A percentile compares a stretch with the other conserved stretches of the same genome.
Evolutionary conservation across 2,888 invertebrate genomes (phyloP).

Genomic region (Brachyptera putata): DNA sequence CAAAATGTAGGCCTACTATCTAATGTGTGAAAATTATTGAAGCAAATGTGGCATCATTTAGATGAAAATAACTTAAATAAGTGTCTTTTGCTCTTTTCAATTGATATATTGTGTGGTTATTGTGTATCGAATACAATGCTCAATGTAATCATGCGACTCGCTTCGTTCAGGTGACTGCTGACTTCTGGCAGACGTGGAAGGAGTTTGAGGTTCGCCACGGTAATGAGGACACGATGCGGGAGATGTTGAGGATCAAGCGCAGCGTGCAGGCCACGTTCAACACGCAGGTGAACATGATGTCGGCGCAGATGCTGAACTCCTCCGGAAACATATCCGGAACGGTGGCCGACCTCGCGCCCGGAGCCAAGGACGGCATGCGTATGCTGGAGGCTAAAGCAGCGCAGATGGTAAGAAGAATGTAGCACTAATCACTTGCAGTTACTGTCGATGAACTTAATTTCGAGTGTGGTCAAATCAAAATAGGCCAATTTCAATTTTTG

Average conservation of each 20-base stretch:
- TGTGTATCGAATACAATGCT: no score
- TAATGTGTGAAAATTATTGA: no score
- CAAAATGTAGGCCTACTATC: no score
- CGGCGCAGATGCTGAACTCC: slow-evolving; percentile 91
- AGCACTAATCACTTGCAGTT: no score
- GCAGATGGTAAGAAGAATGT: slow-evolving; percentile 56
- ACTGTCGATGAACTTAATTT: no score
- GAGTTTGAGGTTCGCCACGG: slow-evolving; percentile 99
- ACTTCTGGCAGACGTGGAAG: slow-evolving; percentile 99
- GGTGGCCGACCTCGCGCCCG: slow-evolving; percentile 67
- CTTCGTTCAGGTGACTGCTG: slow-evolving; percentile 59
- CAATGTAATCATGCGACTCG: no score
- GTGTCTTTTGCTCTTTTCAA: no score
- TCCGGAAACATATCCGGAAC: slow-evolving; percentile 62
- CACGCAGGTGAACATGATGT: slow-evolving; percentile 99
- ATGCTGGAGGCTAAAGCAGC: slow-evolving; percentile 80
- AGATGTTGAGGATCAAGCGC: slow-evolving; percentile 96
- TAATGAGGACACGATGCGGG: slow-evolving; percentile 98
- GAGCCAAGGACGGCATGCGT: slow-evolving; percentile 82
- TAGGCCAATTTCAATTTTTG: no score
- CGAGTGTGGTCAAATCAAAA: no score
- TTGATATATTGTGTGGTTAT: no score
- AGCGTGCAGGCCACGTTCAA: slow-evolving; percentile 98
- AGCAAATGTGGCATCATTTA: no score
- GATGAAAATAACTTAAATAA: no score